phyloP scores from a whole-genome alignment of 2,113 vertebrate genomes.

The Zosterops borbonicus region DNA sequence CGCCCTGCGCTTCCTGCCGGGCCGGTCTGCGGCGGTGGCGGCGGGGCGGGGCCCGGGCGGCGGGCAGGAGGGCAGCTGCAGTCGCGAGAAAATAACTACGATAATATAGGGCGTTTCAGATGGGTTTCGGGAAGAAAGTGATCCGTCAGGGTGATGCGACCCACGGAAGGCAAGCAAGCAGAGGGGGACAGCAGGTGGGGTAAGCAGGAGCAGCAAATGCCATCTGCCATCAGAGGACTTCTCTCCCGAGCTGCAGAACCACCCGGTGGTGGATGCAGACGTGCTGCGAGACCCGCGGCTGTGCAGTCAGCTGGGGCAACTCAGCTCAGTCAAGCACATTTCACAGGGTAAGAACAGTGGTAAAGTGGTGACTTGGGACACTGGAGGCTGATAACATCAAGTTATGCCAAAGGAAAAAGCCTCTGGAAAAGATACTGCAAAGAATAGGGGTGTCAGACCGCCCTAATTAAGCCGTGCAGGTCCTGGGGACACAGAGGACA shows the following conservation, averaged over 20 bases:
- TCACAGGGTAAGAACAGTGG: background rate
- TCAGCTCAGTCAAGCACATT: background rate
- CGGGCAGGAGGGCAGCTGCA: accelerated
- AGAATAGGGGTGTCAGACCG: background rate
- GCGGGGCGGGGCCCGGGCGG: background rate
- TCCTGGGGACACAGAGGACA: accelerated
- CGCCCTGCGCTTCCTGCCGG: background rate
- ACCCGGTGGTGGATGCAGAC: accelerated
- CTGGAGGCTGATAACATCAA: background rate
- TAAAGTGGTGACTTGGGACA: background rate
- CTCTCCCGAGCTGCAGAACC: background rate
- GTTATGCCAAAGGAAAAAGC: background rate
- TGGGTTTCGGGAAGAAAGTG: background rate
- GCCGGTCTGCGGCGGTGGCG: background rate
- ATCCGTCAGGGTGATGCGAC: accelerated
- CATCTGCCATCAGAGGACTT: background rate
- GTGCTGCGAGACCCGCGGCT: accelerated
- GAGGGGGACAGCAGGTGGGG: background rate
- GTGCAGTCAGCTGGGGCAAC: background rate
- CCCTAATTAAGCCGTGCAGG: accelerated
- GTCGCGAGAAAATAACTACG: too few relatives aligned
- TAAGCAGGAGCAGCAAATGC: background rate
- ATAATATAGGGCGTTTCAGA: accelerated
- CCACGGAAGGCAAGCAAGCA: background rate
- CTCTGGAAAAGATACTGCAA: background rate